Base-by-base conservation (phyloP, 1,140 invertebrate species). In the Sitophilus oryzae region DNA sequence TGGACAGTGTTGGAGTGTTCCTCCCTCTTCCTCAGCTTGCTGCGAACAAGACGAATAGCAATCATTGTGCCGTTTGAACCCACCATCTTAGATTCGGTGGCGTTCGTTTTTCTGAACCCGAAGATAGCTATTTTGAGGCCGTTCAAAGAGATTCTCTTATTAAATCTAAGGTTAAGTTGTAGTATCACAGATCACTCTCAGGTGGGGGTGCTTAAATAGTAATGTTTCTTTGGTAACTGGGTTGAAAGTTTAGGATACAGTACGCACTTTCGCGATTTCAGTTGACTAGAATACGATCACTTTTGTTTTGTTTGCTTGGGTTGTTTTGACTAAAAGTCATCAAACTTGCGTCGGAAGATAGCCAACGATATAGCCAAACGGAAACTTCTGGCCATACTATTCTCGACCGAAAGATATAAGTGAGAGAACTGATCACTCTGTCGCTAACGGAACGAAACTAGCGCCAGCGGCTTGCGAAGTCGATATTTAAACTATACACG, bases 31-130 rank as follows among this genome's bases (percentile, higher is more conserved):
- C 85, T 80, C 74, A 89, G 79, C 76, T 89, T 90, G 74, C 86
- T 89, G 80, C 86, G 85, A 74, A 90, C 86, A 82, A 89, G 84
- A 75, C 86, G 86, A 68, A 89, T 85, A 66, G 86, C 85, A 73
- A 87, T 83, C 80, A 89, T 82, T 69, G 84, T 88, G 70, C 84
- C 84, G 76, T 86, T 87, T 74, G 79, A 85, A 71, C 84, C 84
- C 66, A 88, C 84, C 84, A 88, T 86, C 73, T 68, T 74, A 70
- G 60, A 69, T 71, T 60, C 59, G 44, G 48, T 56, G 40, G 64
- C 58, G 62, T 64, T 62, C 58, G 60, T 60, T 59, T 58, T 62
- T 51, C 65, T 62, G 58, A 67, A 66, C 60, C 58, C 62, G 45
- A 70, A 70, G 61, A 70, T 70, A 65, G 68, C 68, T 57, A 70